Evolutionary conservation across 1,140 invertebrate genomes (phyloP).

Genomic region (Dinoponera quadriceps): DNA sequence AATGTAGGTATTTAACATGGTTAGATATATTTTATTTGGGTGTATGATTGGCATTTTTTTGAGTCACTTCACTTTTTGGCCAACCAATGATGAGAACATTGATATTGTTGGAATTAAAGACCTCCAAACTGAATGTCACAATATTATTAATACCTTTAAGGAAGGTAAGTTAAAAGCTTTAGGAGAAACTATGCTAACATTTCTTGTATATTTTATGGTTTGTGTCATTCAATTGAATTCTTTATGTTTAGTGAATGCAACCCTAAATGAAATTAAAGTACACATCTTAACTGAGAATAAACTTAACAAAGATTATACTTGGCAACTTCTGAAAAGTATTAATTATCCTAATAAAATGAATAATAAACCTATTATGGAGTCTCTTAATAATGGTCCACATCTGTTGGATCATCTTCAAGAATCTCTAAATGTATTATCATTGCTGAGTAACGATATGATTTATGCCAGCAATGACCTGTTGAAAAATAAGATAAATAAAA

Average conservation of each 20-base stretch:
- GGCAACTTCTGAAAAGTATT: not conserved
- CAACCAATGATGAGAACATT: no score
- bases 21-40: not conserved
- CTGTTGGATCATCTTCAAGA: conserved; percentile 7
- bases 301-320: not conserved
- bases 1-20: not conserved
- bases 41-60: conserved; percentile 5
- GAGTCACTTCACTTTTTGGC: no score
- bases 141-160: conserved; percentile 29
- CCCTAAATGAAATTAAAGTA: conserved; percentile 26
- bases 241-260: conserved; percentile 29
- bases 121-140: not conserved
- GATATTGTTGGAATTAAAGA: not conserved
- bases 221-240: not conserved
- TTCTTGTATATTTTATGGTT: not conserved
- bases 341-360: not conserved
- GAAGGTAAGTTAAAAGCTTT: conserved; percentile 24
- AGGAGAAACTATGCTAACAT: not conserved
- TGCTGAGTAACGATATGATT: conserved; percentile 2
- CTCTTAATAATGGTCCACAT: conserved; percentile 19
- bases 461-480: conserved; percentile 2
- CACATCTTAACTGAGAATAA: not conserved
- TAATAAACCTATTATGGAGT: not conserved
- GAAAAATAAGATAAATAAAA: conserved; percentile 33
- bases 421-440: conserved; percentile 17